phyloP scores from a whole-genome alignment of 1,140 invertebrate genomes.

The Lepidotrigona ventralis region DNA sequence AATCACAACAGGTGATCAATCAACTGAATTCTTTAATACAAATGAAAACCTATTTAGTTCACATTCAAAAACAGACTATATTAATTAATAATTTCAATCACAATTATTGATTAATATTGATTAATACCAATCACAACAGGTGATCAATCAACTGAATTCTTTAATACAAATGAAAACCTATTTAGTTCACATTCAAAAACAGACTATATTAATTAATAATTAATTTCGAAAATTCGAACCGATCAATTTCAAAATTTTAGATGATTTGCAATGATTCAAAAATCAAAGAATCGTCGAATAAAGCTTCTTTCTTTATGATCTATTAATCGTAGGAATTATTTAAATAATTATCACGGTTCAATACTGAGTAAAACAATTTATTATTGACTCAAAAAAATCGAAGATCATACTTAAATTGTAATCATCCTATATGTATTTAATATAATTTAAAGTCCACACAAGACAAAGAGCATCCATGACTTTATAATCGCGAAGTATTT shows the following conservation, averaged over 20 bases:
- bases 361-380: not conserved
- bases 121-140: not conserved
- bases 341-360: no score
- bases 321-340: no score
- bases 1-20: not conserved
- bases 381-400: not conserved
- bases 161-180: not conserved
- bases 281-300: not conserved
- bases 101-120: not conserved
- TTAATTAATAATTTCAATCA: no score
- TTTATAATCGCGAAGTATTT: conserved; percentile 47
- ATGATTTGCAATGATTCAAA: no score
- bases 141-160: no score
- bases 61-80: no score
- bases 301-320: no score
- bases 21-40: no score
- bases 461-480: conserved; percentile 7
- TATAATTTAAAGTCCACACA: conserved; percentile 41
- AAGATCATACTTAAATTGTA: not conserved
- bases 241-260: no score
- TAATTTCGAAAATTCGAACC: no score
- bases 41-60: not conserved
- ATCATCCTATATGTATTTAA: not conserved
- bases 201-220: no score
- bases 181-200: not conserved